Evolutionary conservation across 2,888 invertebrate species (phyloP).

Genomic region (Uloborus plumipes): DNA sequence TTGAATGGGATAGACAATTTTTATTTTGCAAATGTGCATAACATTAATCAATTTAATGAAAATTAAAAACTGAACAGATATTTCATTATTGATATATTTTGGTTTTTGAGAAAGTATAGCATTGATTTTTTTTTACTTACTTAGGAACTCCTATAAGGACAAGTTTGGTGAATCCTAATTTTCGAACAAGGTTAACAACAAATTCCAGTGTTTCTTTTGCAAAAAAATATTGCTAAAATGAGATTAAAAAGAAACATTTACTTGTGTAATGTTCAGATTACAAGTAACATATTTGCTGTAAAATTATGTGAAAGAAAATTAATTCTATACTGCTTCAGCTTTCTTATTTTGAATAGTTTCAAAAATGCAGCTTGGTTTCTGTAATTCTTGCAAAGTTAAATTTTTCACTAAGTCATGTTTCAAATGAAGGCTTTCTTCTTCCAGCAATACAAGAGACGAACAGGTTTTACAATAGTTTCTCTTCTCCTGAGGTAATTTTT

Average conservation of each 20-base stretch:
- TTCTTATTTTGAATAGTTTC: conserved; percentile 81
- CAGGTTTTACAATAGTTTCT: conserved; percentile 70
- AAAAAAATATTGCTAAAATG: conserved; percentile 77
- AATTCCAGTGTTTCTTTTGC: conserved; percentile 78
- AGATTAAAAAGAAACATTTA: not conserved
- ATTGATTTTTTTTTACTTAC: conserved; percentile 10
- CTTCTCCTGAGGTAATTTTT: conserved; percentile 26
- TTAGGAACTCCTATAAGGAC: conserved; percentile 90
- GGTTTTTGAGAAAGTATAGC: not conserved
- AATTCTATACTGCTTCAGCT: conserved; percentile 77
- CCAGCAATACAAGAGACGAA: conserved; percentile 69
- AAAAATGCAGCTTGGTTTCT: conserved; percentile 74
- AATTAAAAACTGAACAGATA: not conserved
- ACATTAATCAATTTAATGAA: too few species aligned
- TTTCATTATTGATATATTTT: not conserved
- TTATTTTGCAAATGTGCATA: too few species aligned
- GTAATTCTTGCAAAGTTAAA: conserved; percentile 67
- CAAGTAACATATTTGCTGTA: not conserved
- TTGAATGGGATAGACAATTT: too few species aligned
- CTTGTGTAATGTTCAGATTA: too few species aligned
- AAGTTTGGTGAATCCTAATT: conserved; percentile 72
- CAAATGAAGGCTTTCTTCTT: conserved; percentile 67
- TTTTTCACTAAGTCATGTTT: conserved; percentile 67
- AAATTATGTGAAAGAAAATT: not conserved
- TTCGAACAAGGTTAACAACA: conserved; percentile 73